Percentiles rank a stretch among this genome's conserved stretches.
These are phyloP conservation scores for Drosophila persimilis DNA, from an alignment of 1,140 invertebrate species.

Conservation along the genomic window DNA sequence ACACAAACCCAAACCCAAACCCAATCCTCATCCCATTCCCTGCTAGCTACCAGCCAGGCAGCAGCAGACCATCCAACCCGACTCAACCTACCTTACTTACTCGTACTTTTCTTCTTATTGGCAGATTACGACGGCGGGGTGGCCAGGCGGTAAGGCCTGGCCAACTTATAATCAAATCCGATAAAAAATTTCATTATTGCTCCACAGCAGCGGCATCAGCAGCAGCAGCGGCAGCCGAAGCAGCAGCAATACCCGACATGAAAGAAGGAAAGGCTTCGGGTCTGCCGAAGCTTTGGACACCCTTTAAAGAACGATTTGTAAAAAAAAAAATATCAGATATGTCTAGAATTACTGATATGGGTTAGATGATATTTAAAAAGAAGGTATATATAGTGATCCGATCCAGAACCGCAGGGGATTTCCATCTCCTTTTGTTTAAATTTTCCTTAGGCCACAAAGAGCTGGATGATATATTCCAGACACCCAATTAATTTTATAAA, in stretches of 20 bases:
- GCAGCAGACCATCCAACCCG: not conserved
- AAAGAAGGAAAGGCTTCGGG: conserved; percentile 13
- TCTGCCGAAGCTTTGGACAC: too few species aligned
- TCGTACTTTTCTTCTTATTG: conserved; percentile 81
- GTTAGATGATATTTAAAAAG: too few species aligned
- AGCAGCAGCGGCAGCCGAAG: conserved; percentile 22
- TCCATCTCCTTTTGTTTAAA: too few species aligned
- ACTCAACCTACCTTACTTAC: conserved; percentile 57
- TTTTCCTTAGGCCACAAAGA: too few species aligned
- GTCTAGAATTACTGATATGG: too few species aligned
- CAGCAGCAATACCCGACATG: conserved; percentile 29
- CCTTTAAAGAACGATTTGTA: too few species aligned
- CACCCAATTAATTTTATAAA: too few species aligned
- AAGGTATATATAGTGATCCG: too few species aligned
- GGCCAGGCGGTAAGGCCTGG: conserved; percentile 29
- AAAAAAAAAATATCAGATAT: too few species aligned
- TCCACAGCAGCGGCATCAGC: conserved; percentile 56
- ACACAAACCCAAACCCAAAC: conserved; percentile 5
- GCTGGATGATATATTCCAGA: too few species aligned
- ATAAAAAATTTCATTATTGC: conserved; percentile 82
- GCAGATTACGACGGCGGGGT: conserved; percentile 73
- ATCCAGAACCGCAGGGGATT: too few species aligned
- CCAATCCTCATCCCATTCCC: conserved; percentile 29
- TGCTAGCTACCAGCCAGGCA: conserved; percentile 38
- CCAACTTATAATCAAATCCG: conserved; percentile 81